Evolutionary conservation across 2,113 vertebrate species (phyloP).

Genomic region (Anser brachyrhynchus): DNA sequence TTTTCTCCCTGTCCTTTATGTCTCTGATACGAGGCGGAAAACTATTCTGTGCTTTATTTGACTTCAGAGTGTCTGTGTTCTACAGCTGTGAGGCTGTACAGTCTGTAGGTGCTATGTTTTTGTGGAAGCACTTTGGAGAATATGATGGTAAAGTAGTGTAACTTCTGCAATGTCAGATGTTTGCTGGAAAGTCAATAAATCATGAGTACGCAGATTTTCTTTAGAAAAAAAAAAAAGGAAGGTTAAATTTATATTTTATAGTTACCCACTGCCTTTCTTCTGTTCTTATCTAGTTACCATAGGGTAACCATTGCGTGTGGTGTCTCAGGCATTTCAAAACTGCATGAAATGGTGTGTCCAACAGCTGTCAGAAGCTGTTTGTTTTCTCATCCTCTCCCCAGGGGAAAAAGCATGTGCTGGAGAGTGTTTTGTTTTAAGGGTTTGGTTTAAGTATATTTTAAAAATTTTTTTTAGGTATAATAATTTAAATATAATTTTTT

Average conservation of each 20-base stretch:
- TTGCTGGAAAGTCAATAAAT: not conserved
- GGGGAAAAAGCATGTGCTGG: not conserved
- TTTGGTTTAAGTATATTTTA: not conserved
- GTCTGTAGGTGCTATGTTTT: not conserved
- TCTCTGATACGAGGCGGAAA: not conserved
- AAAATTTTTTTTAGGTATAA: not conserved
- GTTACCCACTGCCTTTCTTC: not conserved
- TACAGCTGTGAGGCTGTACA: fast-evolving
- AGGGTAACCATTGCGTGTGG: not conserved
- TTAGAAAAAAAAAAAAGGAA: not conserved
- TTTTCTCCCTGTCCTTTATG: not conserved
- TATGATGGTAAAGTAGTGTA: not conserved
- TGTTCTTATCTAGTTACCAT: not conserved
- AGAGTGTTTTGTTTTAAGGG: not conserved
- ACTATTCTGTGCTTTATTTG: not conserved
- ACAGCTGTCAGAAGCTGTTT: not conserved
- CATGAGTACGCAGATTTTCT: not conserved
- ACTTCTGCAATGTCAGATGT: not conserved
- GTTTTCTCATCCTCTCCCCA: not conserved
- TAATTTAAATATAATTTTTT: not conserved
- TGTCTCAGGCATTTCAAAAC: not conserved
- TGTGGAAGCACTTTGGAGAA: not conserved
- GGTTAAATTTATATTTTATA: not conserved
- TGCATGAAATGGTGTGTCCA: not conserved
- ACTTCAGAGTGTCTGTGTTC: not conserved